Evolutionary conservation across 2,113 vertebrate species (phyloP).

Genomic region (Calidris pugnax): DNA sequence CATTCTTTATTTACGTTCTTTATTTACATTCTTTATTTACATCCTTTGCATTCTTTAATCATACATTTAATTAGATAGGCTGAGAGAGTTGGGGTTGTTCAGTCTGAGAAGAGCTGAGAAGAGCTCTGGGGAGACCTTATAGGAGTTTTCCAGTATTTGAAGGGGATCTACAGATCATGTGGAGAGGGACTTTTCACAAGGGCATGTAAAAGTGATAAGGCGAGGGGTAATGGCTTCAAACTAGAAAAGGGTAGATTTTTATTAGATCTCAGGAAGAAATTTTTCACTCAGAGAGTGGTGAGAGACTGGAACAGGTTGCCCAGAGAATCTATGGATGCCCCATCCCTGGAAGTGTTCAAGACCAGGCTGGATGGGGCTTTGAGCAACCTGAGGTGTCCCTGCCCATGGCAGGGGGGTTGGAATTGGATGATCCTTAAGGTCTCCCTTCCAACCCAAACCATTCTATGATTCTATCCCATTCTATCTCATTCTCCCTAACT

Average conservation of each 20-base stretch:
- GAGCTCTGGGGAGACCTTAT: neutral
- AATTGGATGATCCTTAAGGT: neutral
- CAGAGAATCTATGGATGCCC: neutral
- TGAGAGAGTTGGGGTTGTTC: neutral
- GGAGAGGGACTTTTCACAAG: neutral
- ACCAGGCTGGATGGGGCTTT: neutral
- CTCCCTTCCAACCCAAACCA: neutral
- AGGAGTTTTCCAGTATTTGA: neutral
- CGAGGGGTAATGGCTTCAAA: neutral
- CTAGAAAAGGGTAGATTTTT: neutral
- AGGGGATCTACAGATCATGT: neutral
- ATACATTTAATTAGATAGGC: neutral
- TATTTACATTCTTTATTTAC: neutral
- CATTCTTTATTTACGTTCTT: neutral
- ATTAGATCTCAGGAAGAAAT: neutral
- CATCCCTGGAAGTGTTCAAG: neutral
- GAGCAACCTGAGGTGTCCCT: neutral
- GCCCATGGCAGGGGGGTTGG: neutral
- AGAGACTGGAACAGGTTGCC: neutral
- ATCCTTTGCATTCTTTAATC: neutral
- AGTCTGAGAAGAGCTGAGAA: neutral
- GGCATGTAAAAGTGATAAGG: neutral
- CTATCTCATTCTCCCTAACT: too few relatives aligned
- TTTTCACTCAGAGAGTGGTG: neutral
- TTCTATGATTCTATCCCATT: neutral